phyloP scores from a whole-genome alignment of 1,140 invertebrate genomes.

The Orchestia grillus region DNA sequence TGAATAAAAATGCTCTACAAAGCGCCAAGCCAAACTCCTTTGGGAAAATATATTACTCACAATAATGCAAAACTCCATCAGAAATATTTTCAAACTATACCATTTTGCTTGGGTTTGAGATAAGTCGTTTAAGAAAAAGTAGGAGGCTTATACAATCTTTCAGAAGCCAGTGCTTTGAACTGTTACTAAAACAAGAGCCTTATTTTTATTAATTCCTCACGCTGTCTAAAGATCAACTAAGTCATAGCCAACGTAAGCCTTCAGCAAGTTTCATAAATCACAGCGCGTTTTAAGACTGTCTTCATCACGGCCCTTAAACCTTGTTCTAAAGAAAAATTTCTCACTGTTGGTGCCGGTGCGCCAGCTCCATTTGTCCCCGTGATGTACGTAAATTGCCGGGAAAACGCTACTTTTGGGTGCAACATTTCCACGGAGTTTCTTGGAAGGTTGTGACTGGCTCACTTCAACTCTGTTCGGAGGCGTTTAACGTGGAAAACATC shows the following conservation, averaged over 20 bases:
- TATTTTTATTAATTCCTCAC: neutral
- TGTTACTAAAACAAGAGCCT: no score
- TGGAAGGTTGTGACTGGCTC: neutral
- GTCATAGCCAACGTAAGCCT: neutral
- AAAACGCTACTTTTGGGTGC: neutral
- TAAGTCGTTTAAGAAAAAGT: no score
- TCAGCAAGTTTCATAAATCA: no score
- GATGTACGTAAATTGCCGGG: conserved; percentile 2
- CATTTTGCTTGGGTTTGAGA: no score
- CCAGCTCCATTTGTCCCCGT: neutral
- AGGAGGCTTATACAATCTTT: no score
- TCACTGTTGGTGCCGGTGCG: neutral
- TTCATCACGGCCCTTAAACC: neutral
- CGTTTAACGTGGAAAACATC: neutral
- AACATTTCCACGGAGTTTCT: neutral
- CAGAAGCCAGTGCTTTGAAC: no score
- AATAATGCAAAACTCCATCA: no score
- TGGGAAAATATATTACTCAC: no score
- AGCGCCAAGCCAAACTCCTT: no score
- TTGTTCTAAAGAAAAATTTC: neutral
- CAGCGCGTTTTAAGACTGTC: no score
- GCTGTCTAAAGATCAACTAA: neutral
- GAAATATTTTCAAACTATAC: no score
- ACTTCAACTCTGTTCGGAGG: neutral
- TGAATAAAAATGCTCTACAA: no score